Percentiles rank a stretch among this genome's conserved stretches.
phyloP scores from a whole-genome alignment of 2,797 vertebrate genomes.

The Smutsia gigantea region DNA sequence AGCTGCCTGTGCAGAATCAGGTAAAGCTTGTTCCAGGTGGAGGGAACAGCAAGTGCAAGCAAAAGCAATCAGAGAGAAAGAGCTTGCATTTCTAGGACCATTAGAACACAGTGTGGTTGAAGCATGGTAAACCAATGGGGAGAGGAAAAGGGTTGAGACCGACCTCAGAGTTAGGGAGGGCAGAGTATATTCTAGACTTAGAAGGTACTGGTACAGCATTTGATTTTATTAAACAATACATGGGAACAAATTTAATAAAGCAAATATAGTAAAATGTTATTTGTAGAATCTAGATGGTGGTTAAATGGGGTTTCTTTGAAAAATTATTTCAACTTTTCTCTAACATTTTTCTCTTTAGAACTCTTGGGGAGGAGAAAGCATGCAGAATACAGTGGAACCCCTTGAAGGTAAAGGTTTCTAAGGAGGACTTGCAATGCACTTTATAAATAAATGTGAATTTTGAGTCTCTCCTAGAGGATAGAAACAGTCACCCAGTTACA shows the following conservation, averaged over 20 bases:
- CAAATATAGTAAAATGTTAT: not conserved
- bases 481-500: not conserved
- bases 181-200: not conserved
- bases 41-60: not conserved
- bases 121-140: not conserved
- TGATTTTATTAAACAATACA: not conserved
- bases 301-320: not conserved
- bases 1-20: accelerated
- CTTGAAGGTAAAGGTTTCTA: not conserved
- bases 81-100: not conserved
- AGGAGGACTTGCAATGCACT: not conserved
- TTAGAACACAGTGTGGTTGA: not conserved
- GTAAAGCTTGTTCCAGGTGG: not conserved
- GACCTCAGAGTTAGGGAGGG: not conserved
- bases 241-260: not conserved
- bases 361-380: not conserved
- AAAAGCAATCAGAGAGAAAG: not conserved
- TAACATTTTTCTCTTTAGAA: not conserved
- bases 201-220: not conserved
- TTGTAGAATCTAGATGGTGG: not conserved
- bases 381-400: not conserved
- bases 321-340: not conserved
- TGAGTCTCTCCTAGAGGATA: not conserved
- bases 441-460: not conserved
- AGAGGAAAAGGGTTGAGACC: not conserved